Conservation (phyloP, 2,797 vertebrate genomes). For the Danio tinwini region DNA sequence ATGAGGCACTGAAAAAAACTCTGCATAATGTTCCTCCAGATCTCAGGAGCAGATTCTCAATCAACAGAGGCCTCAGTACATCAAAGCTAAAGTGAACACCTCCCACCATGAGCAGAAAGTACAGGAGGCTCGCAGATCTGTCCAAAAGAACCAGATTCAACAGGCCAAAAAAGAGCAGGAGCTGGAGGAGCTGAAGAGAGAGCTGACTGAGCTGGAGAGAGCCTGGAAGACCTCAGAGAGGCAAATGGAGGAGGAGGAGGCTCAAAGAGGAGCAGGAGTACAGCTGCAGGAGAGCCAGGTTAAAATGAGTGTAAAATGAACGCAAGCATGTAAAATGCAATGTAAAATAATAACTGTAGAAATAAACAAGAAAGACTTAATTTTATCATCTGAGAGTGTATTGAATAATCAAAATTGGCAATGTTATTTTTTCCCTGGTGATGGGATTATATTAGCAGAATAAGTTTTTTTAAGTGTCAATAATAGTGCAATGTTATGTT, state of each 20-base stretch:
- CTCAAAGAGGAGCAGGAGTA: conserved; percentile 69
- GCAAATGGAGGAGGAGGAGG: conserved; percentile 73
- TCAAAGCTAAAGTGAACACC: conserved; percentile 91
- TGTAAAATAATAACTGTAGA: background rate
- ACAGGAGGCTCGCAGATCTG: conserved; percentile 67
- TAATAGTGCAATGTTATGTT: background rate
- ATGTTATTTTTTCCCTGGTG: background rate
- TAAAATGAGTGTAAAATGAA: conserved; percentile 40
- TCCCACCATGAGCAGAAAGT: conserved; percentile 86
- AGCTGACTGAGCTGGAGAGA: conserved; percentile 80
- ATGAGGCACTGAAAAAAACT: background rate
- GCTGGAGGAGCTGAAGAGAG: conserved; percentile 75
- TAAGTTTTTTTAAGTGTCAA: background rate
- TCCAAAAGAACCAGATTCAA: conserved; percentile 77
- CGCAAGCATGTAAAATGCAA: background rate
- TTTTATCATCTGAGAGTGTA: background rate
- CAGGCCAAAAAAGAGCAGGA: conserved; percentile 77
- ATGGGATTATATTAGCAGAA: background rate
- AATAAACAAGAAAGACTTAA: background rate
- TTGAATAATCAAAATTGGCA: background rate
- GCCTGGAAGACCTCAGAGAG: conserved; percentile 82
- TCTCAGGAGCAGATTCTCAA: conserved; percentile 80
- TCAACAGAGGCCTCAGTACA: conserved; percentile 82
- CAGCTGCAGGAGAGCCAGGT: conserved; percentile 89
- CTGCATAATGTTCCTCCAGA: conserved; percentile 66